Evolutionary conservation across 2,113 vertebrate species (phyloP).

Genomic region (Picathartes gymnocephalus): DNA sequence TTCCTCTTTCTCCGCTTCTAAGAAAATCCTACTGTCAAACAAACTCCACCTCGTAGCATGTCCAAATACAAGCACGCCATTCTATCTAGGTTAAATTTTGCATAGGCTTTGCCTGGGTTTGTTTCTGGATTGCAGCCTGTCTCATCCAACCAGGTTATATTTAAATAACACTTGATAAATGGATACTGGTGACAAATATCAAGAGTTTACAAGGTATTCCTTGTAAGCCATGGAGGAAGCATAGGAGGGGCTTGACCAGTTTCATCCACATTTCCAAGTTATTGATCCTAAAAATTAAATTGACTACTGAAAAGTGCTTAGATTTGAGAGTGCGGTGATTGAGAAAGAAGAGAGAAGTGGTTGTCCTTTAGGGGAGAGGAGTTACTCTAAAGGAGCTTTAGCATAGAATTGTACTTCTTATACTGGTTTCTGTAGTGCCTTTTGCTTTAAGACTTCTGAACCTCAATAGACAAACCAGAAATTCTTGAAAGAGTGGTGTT

Average conservation of each 20-base stretch:
- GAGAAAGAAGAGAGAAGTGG: neutral
- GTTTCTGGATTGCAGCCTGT: neutral
- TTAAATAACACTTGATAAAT: neutral
- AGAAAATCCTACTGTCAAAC: neutral
- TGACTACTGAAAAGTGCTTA: neutral
- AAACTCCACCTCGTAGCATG: neutral
- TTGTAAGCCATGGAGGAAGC: neutral
- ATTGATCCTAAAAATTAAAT: neutral
- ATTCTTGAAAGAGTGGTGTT: neutral
- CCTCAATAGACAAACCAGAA: neutral
- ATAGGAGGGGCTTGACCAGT: neutral
- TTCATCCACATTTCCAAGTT: neutral
- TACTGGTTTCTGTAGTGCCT: neutral
- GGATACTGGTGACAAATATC: neutral
- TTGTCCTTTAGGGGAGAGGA: neutral
- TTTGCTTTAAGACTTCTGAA: neutral
- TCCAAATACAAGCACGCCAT: neutral
- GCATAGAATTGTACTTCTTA: neutral
- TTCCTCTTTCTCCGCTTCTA: neutral
- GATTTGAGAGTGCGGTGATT: neutral
- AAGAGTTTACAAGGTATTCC: neutral
- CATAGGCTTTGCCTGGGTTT: neutral
- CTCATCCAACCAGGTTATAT: neutral
- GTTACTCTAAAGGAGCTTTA: neutral
- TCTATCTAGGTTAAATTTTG: slow-evolving; percentile 15